phyloP scores from a whole-genome alignment of 2,888 invertebrate species.

The Elysia crispata region DNA sequence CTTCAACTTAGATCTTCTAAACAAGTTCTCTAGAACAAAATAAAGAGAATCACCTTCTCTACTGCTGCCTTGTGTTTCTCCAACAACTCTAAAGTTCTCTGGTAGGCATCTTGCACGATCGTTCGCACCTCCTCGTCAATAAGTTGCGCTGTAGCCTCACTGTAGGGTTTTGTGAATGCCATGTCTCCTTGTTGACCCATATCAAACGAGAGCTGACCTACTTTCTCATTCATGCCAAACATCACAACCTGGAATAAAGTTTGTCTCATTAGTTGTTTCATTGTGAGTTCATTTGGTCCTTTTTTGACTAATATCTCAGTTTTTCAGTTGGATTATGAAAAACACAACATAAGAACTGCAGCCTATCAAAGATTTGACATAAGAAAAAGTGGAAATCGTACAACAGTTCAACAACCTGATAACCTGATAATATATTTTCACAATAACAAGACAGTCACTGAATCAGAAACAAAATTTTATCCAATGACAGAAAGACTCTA shows the following conservation, averaged over 20 bases:
- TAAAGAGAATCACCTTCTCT: slow-evolving; percentile 82
- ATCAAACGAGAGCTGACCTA: slow-evolving; percentile 97
- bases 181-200: slow-evolving; percentile 95
- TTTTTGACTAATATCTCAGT: not conserved
- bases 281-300: not conserved
- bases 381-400: too few relatives aligned
- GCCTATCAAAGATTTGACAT: too few relatives aligned
- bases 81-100: slow-evolving; percentile 87
- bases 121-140: slow-evolving; percentile 94
- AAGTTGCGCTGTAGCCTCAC: slow-evolving; percentile 91
- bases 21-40: too few relatives aligned
- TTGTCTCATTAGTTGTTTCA: not conserved
- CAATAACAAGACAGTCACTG: too few relatives aligned
- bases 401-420: too few relatives aligned
- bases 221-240: slow-evolving; percentile 98
- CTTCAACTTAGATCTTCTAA: too few relatives aligned
- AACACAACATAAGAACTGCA: too few relatives aligned
- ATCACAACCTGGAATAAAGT: slow-evolving; percentile 86
- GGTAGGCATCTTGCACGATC: slow-evolving; percentile 88
- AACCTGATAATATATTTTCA: too few relatives aligned
- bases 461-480: too few relatives aligned
- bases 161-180: slow-evolving; percentile 96
- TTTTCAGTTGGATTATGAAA: not conserved
- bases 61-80: slow-evolving; percentile 90
- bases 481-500: too few relatives aligned